Conservation (phyloP, 2,113 vertebrate species). For the Phalacrocorax carbo region DNA sequence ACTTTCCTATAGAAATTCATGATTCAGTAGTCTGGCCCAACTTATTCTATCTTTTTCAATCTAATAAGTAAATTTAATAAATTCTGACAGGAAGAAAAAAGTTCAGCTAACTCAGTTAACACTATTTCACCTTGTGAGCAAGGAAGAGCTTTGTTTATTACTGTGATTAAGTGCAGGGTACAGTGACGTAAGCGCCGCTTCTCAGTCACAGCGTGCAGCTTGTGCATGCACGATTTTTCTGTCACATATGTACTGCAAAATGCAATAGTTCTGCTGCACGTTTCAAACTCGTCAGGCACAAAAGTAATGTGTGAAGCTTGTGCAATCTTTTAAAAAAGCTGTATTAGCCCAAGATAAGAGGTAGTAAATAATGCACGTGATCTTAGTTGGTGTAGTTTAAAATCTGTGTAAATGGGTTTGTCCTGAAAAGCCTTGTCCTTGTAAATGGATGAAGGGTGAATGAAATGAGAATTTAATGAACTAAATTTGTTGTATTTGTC, state of each 20-base stretch:
- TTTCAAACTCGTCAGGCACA: neutral
- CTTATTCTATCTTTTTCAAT: fast-evolving
- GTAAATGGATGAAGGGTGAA: neutral
- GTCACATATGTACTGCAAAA: neutral
- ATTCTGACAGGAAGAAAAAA: neutral
- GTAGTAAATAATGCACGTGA: neutral
- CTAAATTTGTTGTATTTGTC: neutral
- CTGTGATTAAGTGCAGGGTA: neutral
- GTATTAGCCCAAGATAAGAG: neutral
- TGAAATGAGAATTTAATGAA: neutral
- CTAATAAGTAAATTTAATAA: neutral
- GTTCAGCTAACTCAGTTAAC: neutral
- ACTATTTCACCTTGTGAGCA: neutral
- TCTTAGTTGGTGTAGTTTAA: neutral
- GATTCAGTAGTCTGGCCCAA: neutral
- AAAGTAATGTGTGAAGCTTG: neutral
- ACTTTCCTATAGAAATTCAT: neutral
- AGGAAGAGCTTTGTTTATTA: neutral
- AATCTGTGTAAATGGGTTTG: neutral
- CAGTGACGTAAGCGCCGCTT: neutral
- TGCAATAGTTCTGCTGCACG: neutral
- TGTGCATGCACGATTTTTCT: neutral
- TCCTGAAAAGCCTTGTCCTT: neutral
- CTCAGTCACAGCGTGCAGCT: neutral
- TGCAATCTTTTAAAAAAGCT: neutral